A percentile compares a stretch with the other conserved stretches of the same genome.
Conservation (phyloP, 2,113 vertebrate species). For the Corvus moneduloides region DNA sequence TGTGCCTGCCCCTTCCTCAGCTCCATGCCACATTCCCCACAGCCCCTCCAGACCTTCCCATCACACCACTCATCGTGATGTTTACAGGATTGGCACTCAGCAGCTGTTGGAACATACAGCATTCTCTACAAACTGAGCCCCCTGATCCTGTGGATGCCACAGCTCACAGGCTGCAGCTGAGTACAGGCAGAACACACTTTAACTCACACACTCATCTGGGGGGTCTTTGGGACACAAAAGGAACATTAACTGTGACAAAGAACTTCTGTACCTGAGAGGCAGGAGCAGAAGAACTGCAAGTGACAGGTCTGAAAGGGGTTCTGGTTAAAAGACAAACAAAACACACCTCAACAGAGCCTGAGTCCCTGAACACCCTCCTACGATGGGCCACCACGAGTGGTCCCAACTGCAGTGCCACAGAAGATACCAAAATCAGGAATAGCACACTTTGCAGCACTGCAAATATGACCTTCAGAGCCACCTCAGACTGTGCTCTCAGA, state of each 20-base stretch:
- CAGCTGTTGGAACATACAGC: neutral
- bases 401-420: neutral
- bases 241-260: neutral
- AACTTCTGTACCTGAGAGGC: neutral
- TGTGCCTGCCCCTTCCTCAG: neutral
- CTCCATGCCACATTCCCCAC: neutral
- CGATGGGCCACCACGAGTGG: neutral
- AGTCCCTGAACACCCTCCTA: neutral
- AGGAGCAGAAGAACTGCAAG: neutral
- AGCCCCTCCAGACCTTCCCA: neutral
- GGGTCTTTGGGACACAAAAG: neutral
- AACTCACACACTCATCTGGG: neutral
- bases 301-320: neutral
- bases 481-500: neutral
- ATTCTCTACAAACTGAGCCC: neutral
- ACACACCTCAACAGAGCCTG: neutral
- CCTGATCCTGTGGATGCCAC: neutral
- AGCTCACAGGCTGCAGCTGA: neutral
- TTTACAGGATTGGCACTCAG: neutral
- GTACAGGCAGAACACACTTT: neutral
- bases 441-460: neutral
- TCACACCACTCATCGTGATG: rapidly evolving
- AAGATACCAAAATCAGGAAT: neutral
- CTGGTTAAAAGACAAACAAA: neutral
- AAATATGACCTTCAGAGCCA: neutral